Conservation (phyloP, 2,888 invertebrate species). For the Pristionchus entomophagus region DNA sequence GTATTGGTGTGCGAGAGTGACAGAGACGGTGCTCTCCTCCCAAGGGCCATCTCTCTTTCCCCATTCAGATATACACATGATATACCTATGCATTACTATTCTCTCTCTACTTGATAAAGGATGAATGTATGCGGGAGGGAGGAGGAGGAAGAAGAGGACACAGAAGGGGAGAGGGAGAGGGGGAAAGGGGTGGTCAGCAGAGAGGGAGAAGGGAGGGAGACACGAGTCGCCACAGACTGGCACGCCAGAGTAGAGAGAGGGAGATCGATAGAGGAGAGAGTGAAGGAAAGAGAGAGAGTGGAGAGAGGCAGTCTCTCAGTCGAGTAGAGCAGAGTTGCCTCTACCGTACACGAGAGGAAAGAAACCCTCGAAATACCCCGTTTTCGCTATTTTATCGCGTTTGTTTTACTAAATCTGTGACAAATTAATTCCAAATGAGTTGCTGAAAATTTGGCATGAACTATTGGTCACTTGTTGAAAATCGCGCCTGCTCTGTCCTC, state of each 20-base stretch:
- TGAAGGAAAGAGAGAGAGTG: not conserved
- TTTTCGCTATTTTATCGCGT: not conserved
- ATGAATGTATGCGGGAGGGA: slow-evolving; percentile 3
- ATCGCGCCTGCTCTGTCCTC: not conserved
- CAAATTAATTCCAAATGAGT: not conserved
- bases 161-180: not conserved
- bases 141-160: not conserved
- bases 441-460: too few species aligned
- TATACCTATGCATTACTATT: slow-evolving; percentile 37
- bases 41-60: slow-evolving; percentile 18
- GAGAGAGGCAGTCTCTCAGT: not conserved
- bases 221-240: not conserved
- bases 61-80: slow-evolving; percentile 37
- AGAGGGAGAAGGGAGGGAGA: slow-evolving; percentile 31
- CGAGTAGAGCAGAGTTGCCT: not conserved
- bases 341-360: not conserved
- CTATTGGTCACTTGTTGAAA: not conserved
- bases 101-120: slow-evolving; percentile 38
- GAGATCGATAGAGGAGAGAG: slow-evolving; percentile 45
- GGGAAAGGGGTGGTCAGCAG: slow-evolving; percentile 11
- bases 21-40: slow-evolving; percentile 39
- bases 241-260: not conserved
- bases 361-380: not conserved
- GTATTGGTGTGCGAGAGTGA: slow-evolving; percentile 42
- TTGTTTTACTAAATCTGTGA: not conserved